A percentile compares a stretch with the other conserved stretches of the same genome.
Conservation (phyloP, 2,797 vertebrate genomes). For the Hydrophis major region DNA sequence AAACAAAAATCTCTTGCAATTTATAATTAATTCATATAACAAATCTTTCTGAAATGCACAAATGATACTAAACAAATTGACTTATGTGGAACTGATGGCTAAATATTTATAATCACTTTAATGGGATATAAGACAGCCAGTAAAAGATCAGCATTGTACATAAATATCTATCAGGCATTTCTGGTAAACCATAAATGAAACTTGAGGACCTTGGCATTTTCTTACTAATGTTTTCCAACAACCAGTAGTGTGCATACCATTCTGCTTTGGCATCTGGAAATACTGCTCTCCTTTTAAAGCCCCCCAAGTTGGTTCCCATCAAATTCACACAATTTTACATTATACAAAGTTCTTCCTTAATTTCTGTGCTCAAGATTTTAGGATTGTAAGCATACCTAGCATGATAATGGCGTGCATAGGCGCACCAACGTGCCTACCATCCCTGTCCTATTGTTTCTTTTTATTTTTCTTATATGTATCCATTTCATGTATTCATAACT, state of each 20-base stretch:
- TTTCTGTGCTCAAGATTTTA: not conserved
- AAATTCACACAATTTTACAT: not conserved
- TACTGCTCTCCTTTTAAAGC: not conserved
- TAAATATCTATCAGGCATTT: not conserved
- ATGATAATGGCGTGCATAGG: not conserved
- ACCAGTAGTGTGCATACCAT: not conserved
- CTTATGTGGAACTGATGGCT: not conserved
- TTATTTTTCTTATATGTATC: no score
- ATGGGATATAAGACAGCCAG: not conserved
- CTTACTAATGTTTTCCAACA: not conserved
- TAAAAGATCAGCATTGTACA: not conserved
- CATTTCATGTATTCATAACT: no score
- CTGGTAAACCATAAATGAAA: not conserved
- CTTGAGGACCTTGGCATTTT: not conserved
- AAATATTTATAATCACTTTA: not conserved
- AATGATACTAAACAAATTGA: not conserved
- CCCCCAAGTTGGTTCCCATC: not conserved
- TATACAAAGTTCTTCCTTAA: not conserved
- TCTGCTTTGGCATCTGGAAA: not conserved
- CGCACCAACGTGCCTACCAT: no score
- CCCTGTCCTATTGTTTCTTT: no score
- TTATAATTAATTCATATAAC: not conserved
- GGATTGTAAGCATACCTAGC: not conserved
- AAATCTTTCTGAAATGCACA: not conserved
- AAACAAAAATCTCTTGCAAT: constrained; percentile 38